Conservation (phyloP, 2,888 invertebrate species). For the Ommatoiulus sabulosus region DNA sequence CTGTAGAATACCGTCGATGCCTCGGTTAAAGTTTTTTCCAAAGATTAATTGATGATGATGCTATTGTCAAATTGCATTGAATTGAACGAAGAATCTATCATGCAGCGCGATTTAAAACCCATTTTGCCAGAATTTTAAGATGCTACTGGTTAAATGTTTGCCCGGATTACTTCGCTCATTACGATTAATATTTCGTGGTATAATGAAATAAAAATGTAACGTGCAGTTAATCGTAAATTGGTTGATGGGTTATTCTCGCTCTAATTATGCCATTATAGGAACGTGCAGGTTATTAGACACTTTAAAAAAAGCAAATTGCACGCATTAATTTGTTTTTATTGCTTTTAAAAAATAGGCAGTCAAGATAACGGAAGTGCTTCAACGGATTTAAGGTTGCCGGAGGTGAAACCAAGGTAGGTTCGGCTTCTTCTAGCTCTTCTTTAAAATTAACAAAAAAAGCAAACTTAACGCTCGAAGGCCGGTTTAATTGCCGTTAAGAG, state of each 20-base stretch:
- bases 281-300: not conserved
- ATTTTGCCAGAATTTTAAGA: too few species aligned
- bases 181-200: too few species aligned
- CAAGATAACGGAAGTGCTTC: slow-evolving; percentile 23
- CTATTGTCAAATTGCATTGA: too few species aligned
- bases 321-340: not conserved
- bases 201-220: not conserved
- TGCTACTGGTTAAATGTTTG: too few species aligned
- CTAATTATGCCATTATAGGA: not conserved
- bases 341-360: not conserved
- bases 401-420: slow-evolving; percentile 18
- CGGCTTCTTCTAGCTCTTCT: not conserved
- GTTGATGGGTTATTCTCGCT: not conserved
- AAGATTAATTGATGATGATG: too few species aligned
- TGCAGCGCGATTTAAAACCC: too few species aligned
- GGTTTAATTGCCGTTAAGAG: slow-evolving; percentile 8
- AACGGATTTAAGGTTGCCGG: not conserved
- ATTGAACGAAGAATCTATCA: too few species aligned
- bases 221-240: not conserved
- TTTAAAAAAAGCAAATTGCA: not conserved
- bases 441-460: not conserved
- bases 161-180: too few species aligned
- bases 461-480: not conserved
- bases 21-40: too few species aligned
- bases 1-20: too few species aligned